Base-by-base conservation (phyloP, 2,888 invertebrate genomes). In the Physocephala rufipes region DNA sequence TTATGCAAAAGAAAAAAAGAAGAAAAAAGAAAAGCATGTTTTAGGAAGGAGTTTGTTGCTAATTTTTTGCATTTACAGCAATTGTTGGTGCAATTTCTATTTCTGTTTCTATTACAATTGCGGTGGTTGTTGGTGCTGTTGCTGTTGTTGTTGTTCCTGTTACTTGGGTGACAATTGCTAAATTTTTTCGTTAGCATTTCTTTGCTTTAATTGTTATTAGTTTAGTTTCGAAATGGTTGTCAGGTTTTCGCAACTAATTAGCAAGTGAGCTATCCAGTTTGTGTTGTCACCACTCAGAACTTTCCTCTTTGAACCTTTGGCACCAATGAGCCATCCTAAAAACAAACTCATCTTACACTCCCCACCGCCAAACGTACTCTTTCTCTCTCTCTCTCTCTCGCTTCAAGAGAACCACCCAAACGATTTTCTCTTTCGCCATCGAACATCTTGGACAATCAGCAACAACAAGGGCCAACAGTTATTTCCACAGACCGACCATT, bases 1-100 rank as follows among this genome's bases (percentile, higher is more conserved):
- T 36, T 36, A 36, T 36, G 36, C 36, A 72, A 28, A 58, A 63
- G 75, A 71, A 67, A 66, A 71, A 71, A 58, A 74, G 74, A 73
- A 70, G 69, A 77, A 71, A 74, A 75, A 75, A 71, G 73, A 76
- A 75, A 78, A 76, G 75, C 75, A 73, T 74, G 74, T 76, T 76
- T 75, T 73, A 69, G 70, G 74, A 71, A 66, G 28, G 13, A 15
- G 53, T 53, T 49, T 58, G 58, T 58, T 58, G 58, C 36, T 36
- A 36, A 9, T 36, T 36, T 36, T 36, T 26, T n/a, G n/a, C n/a
- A n/a, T n/a, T n/a, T n/a, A n/a, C n/a, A n/a, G n/a, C n/a, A n/a
- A 24, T n/a, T 53, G 53, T 24, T 21, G 21, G 5, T 58, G 58
- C 58, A 28, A 13, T 28, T 58, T 26, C 21, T 58, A 28, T 24